Percentiles rank a stretch among this genome's conserved stretches.
Conservation (phyloP, 23 tunicate species). For the Halocynthia aurantium region DNA sequence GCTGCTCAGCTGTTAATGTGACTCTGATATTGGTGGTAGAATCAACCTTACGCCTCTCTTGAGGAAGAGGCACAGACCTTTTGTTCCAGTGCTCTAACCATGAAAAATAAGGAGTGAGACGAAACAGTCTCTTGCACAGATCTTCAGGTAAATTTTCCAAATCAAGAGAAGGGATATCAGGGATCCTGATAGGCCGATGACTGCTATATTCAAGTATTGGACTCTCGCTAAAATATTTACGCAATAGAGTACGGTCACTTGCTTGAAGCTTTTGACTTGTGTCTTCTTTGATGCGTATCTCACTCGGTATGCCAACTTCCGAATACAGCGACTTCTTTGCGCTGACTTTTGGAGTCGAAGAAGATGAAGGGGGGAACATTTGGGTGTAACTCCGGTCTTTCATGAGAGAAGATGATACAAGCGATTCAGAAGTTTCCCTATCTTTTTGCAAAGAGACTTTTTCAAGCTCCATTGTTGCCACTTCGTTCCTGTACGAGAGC, state of each 20-base stretch:
- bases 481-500: constrained; percentile 16
- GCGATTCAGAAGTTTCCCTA: neutral
- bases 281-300: neutral
- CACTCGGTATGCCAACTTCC: neutral
- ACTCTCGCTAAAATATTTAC: neutral
- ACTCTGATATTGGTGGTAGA: constrained; percentile 42
- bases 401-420: neutral
- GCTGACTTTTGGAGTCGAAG: neutral
- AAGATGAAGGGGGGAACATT: too few species aligned
- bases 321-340: neutral
- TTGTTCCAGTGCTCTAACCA: constrained; percentile 75
- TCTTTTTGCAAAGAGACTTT: neutral
- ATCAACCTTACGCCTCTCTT: neutral
- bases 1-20: constrained; percentile 37
- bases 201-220: neutral
- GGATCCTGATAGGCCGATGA: neutral
- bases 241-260: neutral
- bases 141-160: constrained; percentile 9
- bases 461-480: constrained; percentile 14
- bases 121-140: constrained; percentile 39
- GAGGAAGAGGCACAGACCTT: constrained; percentile 11
- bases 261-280: neutral
- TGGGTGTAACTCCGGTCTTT: neutral
- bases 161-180: constrained; percentile 7
- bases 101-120: constrained; percentile 42